Evolutionary conservation across 2,888 invertebrate species (phyloP), one percentile per base, ranked within the genome.

Genomic region (Xestoiulus laeticollis): DNA sequence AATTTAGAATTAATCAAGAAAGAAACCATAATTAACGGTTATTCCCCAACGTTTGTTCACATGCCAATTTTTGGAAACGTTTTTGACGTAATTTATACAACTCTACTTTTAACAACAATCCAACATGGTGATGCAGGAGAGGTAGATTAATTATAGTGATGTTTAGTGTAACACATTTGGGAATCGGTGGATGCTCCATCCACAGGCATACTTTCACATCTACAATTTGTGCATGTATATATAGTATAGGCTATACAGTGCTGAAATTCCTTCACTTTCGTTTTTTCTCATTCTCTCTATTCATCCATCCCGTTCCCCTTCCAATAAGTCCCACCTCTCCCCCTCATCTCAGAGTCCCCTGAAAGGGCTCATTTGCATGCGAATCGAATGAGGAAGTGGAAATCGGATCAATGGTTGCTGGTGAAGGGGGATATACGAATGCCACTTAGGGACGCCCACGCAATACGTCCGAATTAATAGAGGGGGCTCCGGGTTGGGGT

Each of bases 361-460:
- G n/a, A 59, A 59, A n/a, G 53, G n/a, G 53, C 53, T 59, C 53
- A 59, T 59, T 59, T 59, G 53, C 53, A 59, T 59, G n/a, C 53
- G 53, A 59, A 59, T 59, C 53, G 53, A 59, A 59, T 59, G 53
- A 59, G 53, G 53, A 59, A 59, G n/a, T 59, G 53, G 53, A 59
- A 59, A 59, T 59, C 53, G 53, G 53, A 59, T 59, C n/a, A 59
- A 59, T 59, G 53, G 53, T 59, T 59, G 5, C 19, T 59, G 53
- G 53, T n/a, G 53, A 59, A n/a, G 53, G 48, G 38, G 38, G 38
- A 38, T 38, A n/a, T n/a, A 38, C 38, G 38, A 38, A 38, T 38
- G 38, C 38, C 38, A 38, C 38, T 38, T 38, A 38, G 38, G 53
- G 53, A 59, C 53, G 53, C 53, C 53, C 53, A 59, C 53, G 53